phyloP scores from a whole-genome alignment of 2,113 vertebrate genomes.

The Cacatua alba region DNA sequence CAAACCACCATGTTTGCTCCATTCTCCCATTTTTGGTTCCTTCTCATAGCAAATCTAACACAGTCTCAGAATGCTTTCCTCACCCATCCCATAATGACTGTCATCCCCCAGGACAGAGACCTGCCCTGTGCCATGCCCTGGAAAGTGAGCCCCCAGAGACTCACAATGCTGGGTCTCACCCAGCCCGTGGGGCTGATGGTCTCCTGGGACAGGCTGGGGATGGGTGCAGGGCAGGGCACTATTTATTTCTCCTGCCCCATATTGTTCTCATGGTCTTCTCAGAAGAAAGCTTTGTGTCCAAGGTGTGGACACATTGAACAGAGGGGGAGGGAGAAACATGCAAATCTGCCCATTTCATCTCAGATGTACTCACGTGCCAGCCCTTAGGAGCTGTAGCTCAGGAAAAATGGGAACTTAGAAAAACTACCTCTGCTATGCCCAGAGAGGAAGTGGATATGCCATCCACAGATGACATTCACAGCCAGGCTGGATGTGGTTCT shows the following conservation, averaged over 20 bases:
- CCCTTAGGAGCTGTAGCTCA: neutral
- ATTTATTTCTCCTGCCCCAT: neutral
- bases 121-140: neutral
- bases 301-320: neutral
- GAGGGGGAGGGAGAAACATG: neutral
- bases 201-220: neutral
- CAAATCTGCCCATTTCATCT: neutral
- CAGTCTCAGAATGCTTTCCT: neutral
- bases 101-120: neutral
- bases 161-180: neutral
- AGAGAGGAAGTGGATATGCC: neutral
- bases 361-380: fast-evolving
- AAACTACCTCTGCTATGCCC: neutral
- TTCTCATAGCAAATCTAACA: neutral
- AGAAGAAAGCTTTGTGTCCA: neutral
- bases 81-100: neutral
- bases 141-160: fast-evolving
- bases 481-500: neutral
- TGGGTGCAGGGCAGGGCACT: neutral
- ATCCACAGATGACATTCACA: neutral
- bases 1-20: fast-evolving
- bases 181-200: neutral
- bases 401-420: neutral
- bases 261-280: neutral
- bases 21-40: neutral